Evolutionary conservation across 2,888 invertebrate species (phyloP), one percentile per base, ranked within the genome.

Genomic region (Diaprepes abbreviatus): DNA sequence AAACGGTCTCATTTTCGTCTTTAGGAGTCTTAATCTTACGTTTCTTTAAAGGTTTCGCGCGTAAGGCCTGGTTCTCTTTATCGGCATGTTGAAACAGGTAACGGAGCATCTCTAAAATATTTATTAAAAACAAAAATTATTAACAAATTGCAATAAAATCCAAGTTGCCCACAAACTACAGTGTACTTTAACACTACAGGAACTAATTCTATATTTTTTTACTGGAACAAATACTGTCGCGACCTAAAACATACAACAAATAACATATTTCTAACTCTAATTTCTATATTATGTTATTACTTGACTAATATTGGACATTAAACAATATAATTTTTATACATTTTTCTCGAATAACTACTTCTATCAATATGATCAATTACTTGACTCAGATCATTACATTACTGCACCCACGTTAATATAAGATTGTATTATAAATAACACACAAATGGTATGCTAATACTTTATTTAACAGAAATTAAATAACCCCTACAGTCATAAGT

Each of bases 31-130:
- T 60, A n/a, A 43, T 57, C 21, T 69, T 71, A 35, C 67, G 64
- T 66, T 73, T 76, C 73, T 66, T 75, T 24, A 28, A 50, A 1
- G 24, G 52, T 19, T 66, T 67, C 48, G 12, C 6, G 1, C 14
- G 16, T 4, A 38, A 40, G 10, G 43, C 38, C n/a, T 55, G 71
- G 55, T 77, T 77, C 60, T 77, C 77, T 59, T 77, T 75, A 35
- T 60, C 71, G 10, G 67, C 35, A 7, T 45, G 55, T n/a, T 60
- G 45, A 36, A 24, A 54, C 12, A 55, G 35, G 24, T 55, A 63
- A 28, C 67, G 68, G 17, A 67, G 66, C 54, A 58, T 17, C 7
- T 62, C 64, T 67, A 68, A 43, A 35, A 66, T 14, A 21, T 38
- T 40, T 45, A 33, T 12, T 6, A 48, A 45, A 54, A 64, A 55